phyloP scores from a whole-genome alignment of 2,797 vertebrate genomes.

The Anolis apletophallus region DNA sequence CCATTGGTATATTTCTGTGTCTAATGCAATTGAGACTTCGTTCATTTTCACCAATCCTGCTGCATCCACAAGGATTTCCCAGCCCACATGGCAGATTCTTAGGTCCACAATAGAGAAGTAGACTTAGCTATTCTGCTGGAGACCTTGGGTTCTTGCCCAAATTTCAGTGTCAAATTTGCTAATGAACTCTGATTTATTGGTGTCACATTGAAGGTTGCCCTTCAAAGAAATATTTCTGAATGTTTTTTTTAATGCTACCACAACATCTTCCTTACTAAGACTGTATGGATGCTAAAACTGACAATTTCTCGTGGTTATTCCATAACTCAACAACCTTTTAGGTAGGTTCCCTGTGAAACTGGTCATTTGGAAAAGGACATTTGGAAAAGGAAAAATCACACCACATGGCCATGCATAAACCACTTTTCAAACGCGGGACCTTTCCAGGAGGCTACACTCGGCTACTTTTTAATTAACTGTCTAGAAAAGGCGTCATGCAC shows the following conservation, averaged over 20 bases:
- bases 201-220: background rate
- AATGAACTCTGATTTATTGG: background rate
- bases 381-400: constrained; percentile 18
- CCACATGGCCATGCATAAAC: background rate
- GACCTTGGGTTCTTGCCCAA: too few relatives aligned
- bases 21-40: too few relatives aligned
- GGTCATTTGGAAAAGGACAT: constrained; percentile 4
- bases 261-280: too few relatives aligned
- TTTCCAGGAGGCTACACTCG: constrained; percentile 26
- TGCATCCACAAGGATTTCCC: too few relatives aligned
- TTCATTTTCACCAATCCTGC: too few relatives aligned
- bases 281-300: background rate
- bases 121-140: too few relatives aligned
- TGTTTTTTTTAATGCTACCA: background rate
- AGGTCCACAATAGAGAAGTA: too few relatives aligned
- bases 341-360: background rate
- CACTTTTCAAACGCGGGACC: background rate
- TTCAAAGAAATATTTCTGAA: background rate
- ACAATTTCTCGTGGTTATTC: background rate
- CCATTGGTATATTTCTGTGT: too few relatives aligned
- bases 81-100: too few relatives aligned
- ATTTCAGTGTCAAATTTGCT: background rate
- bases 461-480: constrained; percentile 36
- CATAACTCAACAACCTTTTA: background rate
- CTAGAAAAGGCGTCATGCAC: background rate